Evolutionary conservation across 2,797 vertebrate species (phyloP).

Genomic region (Poecilia velifera): DNA sequence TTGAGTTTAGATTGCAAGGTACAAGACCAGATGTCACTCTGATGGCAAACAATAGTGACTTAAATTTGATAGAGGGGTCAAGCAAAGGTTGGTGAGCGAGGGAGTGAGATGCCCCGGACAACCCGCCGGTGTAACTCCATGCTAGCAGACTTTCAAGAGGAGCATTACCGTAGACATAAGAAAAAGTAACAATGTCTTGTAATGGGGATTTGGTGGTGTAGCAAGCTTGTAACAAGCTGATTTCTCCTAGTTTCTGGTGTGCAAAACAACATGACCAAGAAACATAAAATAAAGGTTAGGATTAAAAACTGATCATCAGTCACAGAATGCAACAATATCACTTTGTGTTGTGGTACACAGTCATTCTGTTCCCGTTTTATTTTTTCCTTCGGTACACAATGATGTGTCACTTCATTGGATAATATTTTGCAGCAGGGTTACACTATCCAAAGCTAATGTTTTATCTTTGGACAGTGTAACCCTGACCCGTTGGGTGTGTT

Average conservation of each 20-base stretch:
- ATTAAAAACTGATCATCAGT: not conserved
- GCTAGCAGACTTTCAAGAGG: not conserved
- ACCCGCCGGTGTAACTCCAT: slow-evolving; percentile 10
- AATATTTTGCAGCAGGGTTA: too few relatives aligned
- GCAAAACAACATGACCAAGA: not conserved
- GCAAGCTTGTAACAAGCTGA: not conserved
- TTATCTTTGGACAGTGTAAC: not conserved
- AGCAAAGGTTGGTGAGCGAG: not conserved
- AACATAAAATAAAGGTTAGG: not conserved
- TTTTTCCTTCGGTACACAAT: not conserved
- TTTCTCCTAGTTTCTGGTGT: not conserved
- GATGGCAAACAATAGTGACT: not conserved
- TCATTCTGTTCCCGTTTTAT: not conserved
- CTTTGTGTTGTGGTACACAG: not conserved
- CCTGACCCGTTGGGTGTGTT: not conserved
- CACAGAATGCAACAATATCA: not conserved
- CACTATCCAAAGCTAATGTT: too few relatives aligned
- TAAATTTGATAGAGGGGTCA: not conserved
- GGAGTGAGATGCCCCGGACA: not conserved
- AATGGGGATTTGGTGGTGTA: not conserved
- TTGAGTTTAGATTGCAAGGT: not conserved
- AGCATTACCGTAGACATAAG: not conserved
- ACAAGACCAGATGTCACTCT: slow-evolving; percentile 3
- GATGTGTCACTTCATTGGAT: not conserved
- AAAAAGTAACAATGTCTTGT: not conserved